Base-by-base conservation (phyloP, 2,797 vertebrate genomes). In the Loriculus beryllinus region DNA sequence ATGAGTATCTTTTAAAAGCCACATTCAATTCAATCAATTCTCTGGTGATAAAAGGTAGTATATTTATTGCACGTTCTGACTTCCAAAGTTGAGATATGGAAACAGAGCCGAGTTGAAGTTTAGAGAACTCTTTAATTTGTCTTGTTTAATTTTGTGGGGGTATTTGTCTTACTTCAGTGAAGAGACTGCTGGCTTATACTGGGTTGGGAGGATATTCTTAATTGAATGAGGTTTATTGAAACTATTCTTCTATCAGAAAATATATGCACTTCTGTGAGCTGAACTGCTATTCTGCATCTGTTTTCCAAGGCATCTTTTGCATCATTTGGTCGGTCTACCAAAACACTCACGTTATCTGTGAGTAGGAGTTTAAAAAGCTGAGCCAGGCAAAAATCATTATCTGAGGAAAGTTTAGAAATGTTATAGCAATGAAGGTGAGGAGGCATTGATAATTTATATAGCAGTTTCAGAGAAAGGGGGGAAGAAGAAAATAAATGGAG, bases 1-100 rank as follows among this genome's bases (percentile, higher is more conserved):
- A 43, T 29, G 0, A 3, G 0, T 26, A 0, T 18, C 0, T 68
- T 88, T 51, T 72, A n/a, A 29, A 72, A 54, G 29, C 1, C 12
- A 56, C 7, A 12, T 56, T 68, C 4, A 26, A 0, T 56, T 68
- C 5, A 26, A 0, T 26, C 42, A 21, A 28, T 77, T 25, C n/a
- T 40, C 7, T 89, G 64, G 13, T 20, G 56, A 31, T 40, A 51
- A 33, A 39, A 74, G 37, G 8, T 23, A 48, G 14, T 16, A 7
- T 33, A 12, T 33, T 90, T 11, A 3, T n/a, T 57, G 26, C 4
- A 8, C 0, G 0, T 59, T 57, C 40, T 78, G 45, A 6, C 42
- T 65, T 76, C 37, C 17, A 39, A 57, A 25, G 33, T 11, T 86
- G 33, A 75, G 65, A 48, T 31, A 69, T 39, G 60, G 71, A 89